phyloP scores from a whole-genome alignment of 2,888 invertebrate genomes.

The Epsilonema sp. region DNA sequence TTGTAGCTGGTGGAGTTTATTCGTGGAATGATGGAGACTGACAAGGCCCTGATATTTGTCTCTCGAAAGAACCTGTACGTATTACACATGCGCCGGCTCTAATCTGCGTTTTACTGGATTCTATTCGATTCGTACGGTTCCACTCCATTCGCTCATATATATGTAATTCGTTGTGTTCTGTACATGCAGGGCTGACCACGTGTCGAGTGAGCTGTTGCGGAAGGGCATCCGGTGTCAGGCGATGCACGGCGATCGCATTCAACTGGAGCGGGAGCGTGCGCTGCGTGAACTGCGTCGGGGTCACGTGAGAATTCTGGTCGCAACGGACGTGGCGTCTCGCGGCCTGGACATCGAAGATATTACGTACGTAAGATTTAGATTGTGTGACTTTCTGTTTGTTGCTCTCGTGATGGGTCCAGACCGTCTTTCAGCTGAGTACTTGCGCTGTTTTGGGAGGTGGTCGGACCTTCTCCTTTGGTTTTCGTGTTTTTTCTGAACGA shows the following conservation, averaged over 20 bases:
- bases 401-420: too few species aligned
- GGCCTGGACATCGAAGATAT: slow-evolving; percentile 55
- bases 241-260: slow-evolving; percentile 74
- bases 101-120: background rate
- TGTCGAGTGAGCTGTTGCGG: slow-evolving; percentile 55
- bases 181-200: slow-evolving; percentile 50
- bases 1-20: slow-evolving; percentile 48
- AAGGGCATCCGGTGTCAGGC: slow-evolving; percentile 50
- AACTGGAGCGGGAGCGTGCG: slow-evolving; percentile 44
- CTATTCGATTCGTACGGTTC: background rate
- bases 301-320: slow-evolving; percentile 57
- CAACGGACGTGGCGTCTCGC: slow-evolving; percentile 82
- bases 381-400: too few species aligned
- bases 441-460: too few species aligned
- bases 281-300: slow-evolving; percentile 46
- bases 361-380: too few species aligned
- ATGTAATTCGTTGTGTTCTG: too few species aligned
- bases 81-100: too few species aligned
- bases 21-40: slow-evolving; percentile 45
- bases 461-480: too few species aligned
- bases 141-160: too few species aligned
- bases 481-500: too few species aligned
- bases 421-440: too few species aligned
- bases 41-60: slow-evolving; percentile 76
- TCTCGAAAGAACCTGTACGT: slow-evolving; percentile 51